Base-by-base conservation (phyloP, 2,888 invertebrate species). In the Andrena bicolor region DNA sequence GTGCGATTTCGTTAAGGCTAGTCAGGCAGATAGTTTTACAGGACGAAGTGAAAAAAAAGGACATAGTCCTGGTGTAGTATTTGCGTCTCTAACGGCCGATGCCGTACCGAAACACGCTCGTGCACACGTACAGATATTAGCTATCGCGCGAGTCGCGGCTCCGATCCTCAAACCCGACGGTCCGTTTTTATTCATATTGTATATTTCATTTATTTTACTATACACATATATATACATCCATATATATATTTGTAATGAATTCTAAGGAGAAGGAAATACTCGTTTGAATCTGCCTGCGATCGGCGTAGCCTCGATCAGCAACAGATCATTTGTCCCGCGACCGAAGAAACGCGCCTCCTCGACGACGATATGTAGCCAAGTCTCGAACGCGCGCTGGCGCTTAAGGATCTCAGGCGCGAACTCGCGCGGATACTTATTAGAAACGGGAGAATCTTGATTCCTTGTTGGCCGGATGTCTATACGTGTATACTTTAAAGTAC, bases 1-100 rank as follows among this genome's bases (percentile, higher is more conserved):
- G 78, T 79, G 88, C 82, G 88, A 89, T 89, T 88, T 88, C 87
- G 88, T 81, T 87, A 89, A 80, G 89, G 86, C 83, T 88, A 86
- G 88, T 89, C 88, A 84, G 85, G 89, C 83, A 84, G 41, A 83
- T 89, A 88, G 88, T 89, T 82, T 73, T 87, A 79, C 87, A 76
- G 87, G 88, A 83, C 70, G 56, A 56, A 56, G 23, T 56, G 56
- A 56, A 13, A 26, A 32, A 30, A 30, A 5, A 80, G 72, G 41
- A 16, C 41, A 66, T 76, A 74, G 76, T 88, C 78, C 88, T 83
- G 87, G 32, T 76, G 78, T 87, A 88, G 80, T 82, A 66, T 87
- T 88, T 80, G 75, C 89, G 83, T 88, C 86, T 87, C 72, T 85
- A 81, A 56, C 83, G 82, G 26, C 83, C 83, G 2, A 80, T 88